A percentile compares a stretch with the other conserved stretches of the same genome.
Evolutionary conservation across 1,140 invertebrate genomes (phyloP).

Genomic region (Anoplophora glabripennis): DNA sequence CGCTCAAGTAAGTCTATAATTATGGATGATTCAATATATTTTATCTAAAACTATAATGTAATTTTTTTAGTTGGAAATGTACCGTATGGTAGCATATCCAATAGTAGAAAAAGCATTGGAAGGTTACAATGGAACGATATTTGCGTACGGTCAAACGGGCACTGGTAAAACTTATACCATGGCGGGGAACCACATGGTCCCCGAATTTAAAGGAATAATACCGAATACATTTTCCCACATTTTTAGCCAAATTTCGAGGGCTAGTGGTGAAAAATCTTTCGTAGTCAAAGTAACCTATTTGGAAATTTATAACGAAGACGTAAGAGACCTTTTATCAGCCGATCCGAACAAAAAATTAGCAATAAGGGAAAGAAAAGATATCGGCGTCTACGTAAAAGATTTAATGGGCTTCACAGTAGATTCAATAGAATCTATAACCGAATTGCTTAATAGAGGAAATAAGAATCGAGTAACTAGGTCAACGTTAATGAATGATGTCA

Average conservation of each 20-base stretch:
- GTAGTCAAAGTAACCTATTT: conserved; percentile 90
- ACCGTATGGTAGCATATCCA: conserved; percentile 90
- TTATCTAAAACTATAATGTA: not conserved
- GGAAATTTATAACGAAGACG: conserved; percentile 96
- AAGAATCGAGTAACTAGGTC: conserved; percentile 79
- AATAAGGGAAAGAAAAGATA: conserved; percentile 77
- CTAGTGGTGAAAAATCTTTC: conserved; percentile 75
- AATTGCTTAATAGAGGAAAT: conserved; percentile 87
- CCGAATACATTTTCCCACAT: conserved; percentile 97
- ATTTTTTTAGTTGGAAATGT: conserved; percentile 72
- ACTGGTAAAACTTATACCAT: conserved; percentile 97
- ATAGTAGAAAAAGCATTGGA: conserved; percentile 92
- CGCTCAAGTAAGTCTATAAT: conserved; percentile 62
- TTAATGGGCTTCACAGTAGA: conserved; percentile 81
- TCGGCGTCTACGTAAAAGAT: conserved; percentile 93
- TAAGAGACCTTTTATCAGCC: conserved; percentile 86
- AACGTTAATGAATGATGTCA: conserved; percentile 99
- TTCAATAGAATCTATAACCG: conserved; percentile 84
- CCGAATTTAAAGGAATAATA: conserved; percentile 89
- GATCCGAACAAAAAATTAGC: conserved; percentile 66
- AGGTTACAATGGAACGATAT: conserved; percentile 95
- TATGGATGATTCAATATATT: not conserved
- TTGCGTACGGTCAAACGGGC: conserved; percentile 96
- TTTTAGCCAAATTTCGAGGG: conserved; percentile 86
- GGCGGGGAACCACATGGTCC: conserved; percentile 80